Evolutionary conservation across 2,888 invertebrate species (phyloP).

Genomic region (Ophion ellenae): DNA sequence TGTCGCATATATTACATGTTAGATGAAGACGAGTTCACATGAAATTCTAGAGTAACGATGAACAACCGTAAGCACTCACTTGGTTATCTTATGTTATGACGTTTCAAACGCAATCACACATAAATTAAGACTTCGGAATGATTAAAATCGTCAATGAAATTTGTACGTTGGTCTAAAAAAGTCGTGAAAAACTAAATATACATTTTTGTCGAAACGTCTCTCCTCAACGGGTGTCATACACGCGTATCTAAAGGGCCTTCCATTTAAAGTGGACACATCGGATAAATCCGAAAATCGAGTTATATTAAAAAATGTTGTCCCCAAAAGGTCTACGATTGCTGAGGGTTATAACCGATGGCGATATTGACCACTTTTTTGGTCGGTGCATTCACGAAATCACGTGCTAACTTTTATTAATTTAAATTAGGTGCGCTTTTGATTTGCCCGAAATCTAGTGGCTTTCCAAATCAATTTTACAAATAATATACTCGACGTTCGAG

Average conservation of each 20-base stretch:
- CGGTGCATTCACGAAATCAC: not conserved
- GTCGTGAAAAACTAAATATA: constrained; percentile 37
- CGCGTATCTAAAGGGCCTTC: not conserved
- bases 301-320: not conserved
- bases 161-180: constrained; percentile 33
- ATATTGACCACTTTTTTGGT: not conserved
- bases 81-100: constrained; percentile 24
- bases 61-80: constrained; percentile 38
- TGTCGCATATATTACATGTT: not conserved
- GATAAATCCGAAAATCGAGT: not conserved
- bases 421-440: too few species aligned
- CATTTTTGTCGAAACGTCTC: constrained; percentile 16
- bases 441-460: too few species aligned
- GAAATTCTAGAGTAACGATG: not conserved
- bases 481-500: too few species aligned
- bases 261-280: not conserved
- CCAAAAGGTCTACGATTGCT: not conserved
- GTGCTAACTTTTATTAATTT: not conserved
- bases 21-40: not conserved
- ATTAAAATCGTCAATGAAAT: constrained; percentile 22
- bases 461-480: too few species aligned
- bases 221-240: not conserved
- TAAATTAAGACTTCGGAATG: constrained; percentile 25
- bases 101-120: constrained; percentile 44
- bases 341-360: not conserved